These are phyloP conservation scores for Pteruthius melanotis DNA, from an alignment of 2,113 vertebrate species.

Conservation along the genomic window DNA sequence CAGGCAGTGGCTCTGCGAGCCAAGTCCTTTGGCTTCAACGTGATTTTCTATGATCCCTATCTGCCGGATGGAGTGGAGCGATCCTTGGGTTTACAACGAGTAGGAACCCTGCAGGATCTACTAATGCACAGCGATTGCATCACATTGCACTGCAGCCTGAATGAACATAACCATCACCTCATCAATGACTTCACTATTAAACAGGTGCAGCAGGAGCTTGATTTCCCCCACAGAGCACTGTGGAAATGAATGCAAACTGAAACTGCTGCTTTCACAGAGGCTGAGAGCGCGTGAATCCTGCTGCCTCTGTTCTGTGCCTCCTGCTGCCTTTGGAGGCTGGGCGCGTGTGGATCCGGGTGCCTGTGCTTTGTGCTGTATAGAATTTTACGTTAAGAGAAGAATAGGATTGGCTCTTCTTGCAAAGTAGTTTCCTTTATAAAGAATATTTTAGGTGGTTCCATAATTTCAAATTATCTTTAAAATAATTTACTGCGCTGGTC, in stretches of 20 bases:
- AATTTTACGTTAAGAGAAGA: neutral
- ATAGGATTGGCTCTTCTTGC: neutral
- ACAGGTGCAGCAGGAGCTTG: conserved; percentile 80
- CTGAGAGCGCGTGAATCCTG: conserved; percentile 63
- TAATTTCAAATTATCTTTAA: neutral
- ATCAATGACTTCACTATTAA: conserved; percentile 95
- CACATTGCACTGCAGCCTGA: conserved; percentile 89
- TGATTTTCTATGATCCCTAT: conserved; percentile 91
- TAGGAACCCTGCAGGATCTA: conserved; percentile 88
- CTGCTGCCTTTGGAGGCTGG: conserved; percentile 44
- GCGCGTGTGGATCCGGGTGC: conserved; percentile 24
- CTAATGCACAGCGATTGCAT: conserved; percentile 91
- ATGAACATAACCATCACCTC: conserved; percentile 93
- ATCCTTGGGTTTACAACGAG: conserved; percentile 86
- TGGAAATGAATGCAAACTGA: conserved; percentile 54
- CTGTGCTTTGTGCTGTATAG: conserved; percentile 47
- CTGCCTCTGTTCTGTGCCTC: conserved; percentile 49
- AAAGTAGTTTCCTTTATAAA: neutral
- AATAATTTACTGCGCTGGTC: neutral
- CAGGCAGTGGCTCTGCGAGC: conserved; percentile 89
- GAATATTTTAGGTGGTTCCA: neutral
- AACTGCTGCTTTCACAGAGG: conserved; percentile 57
- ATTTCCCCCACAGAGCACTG: conserved; percentile 44
- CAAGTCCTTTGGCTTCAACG: conserved; percentile 88
- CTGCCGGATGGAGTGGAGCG: conserved; percentile 88